Evolutionary conservation across 2,797 vertebrate genomes (phyloP).

Genomic region (Rhinella marina): DNA sequence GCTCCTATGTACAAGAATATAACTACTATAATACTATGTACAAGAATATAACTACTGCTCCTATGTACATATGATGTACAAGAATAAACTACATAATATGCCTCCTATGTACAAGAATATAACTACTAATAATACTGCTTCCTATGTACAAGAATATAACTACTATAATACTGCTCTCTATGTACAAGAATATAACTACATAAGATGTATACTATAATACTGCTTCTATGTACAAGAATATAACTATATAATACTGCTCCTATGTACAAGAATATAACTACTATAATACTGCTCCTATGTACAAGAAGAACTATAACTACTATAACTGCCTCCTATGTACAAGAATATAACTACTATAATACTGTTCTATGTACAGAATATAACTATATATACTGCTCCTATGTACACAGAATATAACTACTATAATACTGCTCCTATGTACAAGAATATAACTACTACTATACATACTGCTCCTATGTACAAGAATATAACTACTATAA

Average conservation of each 20-base stretch:
- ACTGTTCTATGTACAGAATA: background rate
- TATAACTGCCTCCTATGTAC: background rate
- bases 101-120: background rate
- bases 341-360: slow-evolving; percentile 19
- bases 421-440: background rate
- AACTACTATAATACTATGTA: slow-evolving; percentile 4
- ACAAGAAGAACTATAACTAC: too few species aligned
- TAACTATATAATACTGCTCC: background rate
- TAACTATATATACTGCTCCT: background rate
- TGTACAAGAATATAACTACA: slow-evolving; percentile 3
- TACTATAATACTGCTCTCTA: background rate
- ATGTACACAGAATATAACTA: slow-evolving; percentile 5
- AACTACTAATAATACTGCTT: slow-evolving; percentile 10
- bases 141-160: slow-evolving; percentile 7
- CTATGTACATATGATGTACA: too few species aligned
- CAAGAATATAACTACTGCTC: too few species aligned
- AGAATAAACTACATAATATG: slow-evolving; percentile 11
- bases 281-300: background rate
- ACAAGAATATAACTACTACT: slow-evolving; percentile 4
- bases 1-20: slow-evolving; percentile 5
- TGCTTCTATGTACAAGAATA: background rate
- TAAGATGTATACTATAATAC: slow-evolving; percentile 9
- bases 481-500: slow-evolving; percentile 7
- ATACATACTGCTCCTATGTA: background rate
- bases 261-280: slow-evolving; percentile 5